Evolutionary conservation across 1,140 invertebrate species (phyloP).

Genomic region (Anadara kagoshimensis): DNA sequence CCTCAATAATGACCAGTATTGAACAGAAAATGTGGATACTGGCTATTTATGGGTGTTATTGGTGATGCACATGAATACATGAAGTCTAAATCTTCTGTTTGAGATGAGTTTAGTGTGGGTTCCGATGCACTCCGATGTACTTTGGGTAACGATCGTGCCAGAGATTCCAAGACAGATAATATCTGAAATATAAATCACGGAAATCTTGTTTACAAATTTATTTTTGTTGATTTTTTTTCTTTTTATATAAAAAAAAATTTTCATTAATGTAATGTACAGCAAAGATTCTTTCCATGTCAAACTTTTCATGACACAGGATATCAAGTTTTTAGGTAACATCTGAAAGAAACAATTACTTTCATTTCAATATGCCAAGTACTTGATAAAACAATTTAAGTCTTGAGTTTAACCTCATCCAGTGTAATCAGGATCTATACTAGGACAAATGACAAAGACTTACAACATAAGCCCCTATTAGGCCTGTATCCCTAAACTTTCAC

Average conservation of each 20-base stretch:
- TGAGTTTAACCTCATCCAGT: no score
- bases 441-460: no score
- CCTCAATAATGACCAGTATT: no score
- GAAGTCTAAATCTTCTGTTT: constrained; percentile 84
- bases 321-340: no score
- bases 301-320: no score
- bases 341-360: no score
- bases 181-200: constrained; percentile 74
- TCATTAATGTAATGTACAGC: background rate
- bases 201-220: background rate
- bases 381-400: no score
- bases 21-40: constrained; percentile 78
- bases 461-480: no score
- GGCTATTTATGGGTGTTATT: constrained; percentile 92
- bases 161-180: constrained; percentile 87
- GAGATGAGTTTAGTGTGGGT: constrained; percentile 89
- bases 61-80: constrained; percentile 92
- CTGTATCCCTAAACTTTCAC: no score
- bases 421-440: no score
- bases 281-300: no score
- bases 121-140: constrained; percentile 94
- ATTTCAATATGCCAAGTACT: no score
- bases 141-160: constrained; percentile 91
- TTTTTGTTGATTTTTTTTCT: background rate
- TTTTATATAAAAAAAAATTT: background rate